Evolutionary conservation across 2,797 vertebrate species (phyloP).

Genomic region (Peromyscus attwateri): DNA sequence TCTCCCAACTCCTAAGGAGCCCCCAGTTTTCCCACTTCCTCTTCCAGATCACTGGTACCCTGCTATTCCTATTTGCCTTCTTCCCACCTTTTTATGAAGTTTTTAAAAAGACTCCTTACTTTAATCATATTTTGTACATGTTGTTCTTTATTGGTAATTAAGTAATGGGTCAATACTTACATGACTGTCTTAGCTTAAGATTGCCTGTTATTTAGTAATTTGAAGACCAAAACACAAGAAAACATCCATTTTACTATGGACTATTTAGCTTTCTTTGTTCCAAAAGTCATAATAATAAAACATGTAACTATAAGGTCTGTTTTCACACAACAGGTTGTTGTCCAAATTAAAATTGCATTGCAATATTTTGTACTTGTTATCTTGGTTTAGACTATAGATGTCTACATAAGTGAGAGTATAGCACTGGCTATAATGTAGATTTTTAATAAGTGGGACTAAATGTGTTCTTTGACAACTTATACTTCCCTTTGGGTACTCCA

Average conservation of each 20-base stretch:
- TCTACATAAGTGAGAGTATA: not conserved
- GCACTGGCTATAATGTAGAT: not conserved
- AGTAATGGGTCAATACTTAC: not conserved
- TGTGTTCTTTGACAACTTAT: not conserved
- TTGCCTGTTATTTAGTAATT: not conserved
- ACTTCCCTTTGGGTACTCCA: not conserved
- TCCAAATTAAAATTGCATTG: not conserved
- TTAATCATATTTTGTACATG: slow-evolving; percentile 49
- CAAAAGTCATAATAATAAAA: not conserved
- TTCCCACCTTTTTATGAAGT: not conserved
- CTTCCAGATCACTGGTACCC: not conserved
- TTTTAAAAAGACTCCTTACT: not conserved
- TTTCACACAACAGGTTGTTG: not conserved
- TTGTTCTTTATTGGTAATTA: slow-evolving; percentile 41
- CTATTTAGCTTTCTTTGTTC: not conserved
- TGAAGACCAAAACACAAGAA: slow-evolving; percentile 31
- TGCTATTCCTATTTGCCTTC: not conserved
- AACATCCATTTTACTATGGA: not conserved
- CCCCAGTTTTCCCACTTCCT: no score
- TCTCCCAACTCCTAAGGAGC: no score
- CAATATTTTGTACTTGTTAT: not conserved
- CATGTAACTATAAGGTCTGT: not conserved
- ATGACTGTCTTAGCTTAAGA: slow-evolving; percentile 39
- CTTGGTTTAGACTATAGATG: not conserved
- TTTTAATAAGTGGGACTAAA: not conserved